Conservation (phyloP, 2,797 vertebrate species). For the Megalops cyprinoides region DNA sequence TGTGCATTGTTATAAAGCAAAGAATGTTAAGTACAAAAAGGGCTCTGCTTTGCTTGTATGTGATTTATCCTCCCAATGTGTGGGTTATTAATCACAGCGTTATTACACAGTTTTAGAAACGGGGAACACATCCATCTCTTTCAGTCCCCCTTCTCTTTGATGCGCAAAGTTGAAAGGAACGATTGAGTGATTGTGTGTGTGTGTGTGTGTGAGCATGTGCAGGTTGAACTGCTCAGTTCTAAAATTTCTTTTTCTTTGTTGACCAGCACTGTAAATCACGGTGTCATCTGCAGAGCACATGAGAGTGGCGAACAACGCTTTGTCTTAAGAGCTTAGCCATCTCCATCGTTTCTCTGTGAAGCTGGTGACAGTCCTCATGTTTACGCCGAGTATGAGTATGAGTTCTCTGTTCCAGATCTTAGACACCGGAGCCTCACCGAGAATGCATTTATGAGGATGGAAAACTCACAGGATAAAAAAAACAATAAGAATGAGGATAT, state of each 20-base stretch:
- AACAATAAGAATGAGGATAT: not conserved
- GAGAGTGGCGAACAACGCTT: not conserved
- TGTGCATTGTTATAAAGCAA: not conserved
- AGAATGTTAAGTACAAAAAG: not conserved
- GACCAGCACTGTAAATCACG: not conserved
- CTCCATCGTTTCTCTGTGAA: not conserved
- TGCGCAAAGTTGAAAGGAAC: constrained; percentile 3
- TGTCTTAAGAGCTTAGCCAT: not conserved
- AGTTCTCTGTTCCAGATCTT: not conserved
- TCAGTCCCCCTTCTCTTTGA: not conserved
- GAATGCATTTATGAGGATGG: not conserved
- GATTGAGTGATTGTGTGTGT: not conserved
- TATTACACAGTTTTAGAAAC: not conserved
- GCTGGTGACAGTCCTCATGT: not conserved
- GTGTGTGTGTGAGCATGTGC: too few species aligned
- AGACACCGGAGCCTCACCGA: not conserved
- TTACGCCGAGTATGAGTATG: not conserved
- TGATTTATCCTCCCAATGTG: not conserved
- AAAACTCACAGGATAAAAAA: too few species aligned
- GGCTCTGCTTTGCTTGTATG: not conserved
- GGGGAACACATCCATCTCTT: not conserved
- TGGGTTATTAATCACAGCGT: not conserved
- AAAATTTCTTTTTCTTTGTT: not conserved
- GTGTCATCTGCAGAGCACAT: not conserved
- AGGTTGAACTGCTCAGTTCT: not conserved